Evolutionary conservation across 2,888 invertebrate species (phyloP), one percentile per base, ranked within the genome.

Genomic region (Mechanitis mazaeus): DNA sequence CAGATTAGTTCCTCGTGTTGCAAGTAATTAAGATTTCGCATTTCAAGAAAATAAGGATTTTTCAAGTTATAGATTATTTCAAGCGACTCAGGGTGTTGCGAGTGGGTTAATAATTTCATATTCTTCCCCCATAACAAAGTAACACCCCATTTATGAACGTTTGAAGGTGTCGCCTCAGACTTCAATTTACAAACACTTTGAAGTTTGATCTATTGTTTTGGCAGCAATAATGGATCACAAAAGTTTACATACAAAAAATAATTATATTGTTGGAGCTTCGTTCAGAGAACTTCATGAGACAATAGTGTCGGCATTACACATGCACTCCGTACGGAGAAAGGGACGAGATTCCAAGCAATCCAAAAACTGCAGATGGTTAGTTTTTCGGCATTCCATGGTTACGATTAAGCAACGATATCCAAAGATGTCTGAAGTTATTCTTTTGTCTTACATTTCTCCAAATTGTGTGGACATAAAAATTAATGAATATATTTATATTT

Each of bases 31-130:
- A 47, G n/a, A 47, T n/a, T 47, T 6, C 12, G 47, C 12, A 35
- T 6, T 6, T 6, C 6, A 35, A 35, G 6, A 5, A 35, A 35
- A 35, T 47, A 28, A 47, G 56, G 53, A 47, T 58, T 59, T 55
- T 64, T 65, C 33, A 55, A 63, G 56, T 54, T 62, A 2, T 1
- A 47, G 2, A 20, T 20, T 47, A n/a, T 63, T 63, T 58, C 50
- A 45, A 20, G 33, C 55, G 58, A 54, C 61, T 46, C 50, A 56
- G 50, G 57, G 57, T 7, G 38, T 47, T 56, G 42, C 55, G 60
- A 65, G 65, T 61, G 56, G 60, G 65, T 59, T 59, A 64, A 66
- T 67, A 67, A 67, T 67, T 67, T 65, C 60, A 67, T 65, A 65
- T 64, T 67, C 65, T 62, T 59, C 64, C 61, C 61, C 56, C 42